Evolutionary conservation across 2,888 invertebrate species (phyloP).

Genomic region (Chymomyza caudatula): DNA sequence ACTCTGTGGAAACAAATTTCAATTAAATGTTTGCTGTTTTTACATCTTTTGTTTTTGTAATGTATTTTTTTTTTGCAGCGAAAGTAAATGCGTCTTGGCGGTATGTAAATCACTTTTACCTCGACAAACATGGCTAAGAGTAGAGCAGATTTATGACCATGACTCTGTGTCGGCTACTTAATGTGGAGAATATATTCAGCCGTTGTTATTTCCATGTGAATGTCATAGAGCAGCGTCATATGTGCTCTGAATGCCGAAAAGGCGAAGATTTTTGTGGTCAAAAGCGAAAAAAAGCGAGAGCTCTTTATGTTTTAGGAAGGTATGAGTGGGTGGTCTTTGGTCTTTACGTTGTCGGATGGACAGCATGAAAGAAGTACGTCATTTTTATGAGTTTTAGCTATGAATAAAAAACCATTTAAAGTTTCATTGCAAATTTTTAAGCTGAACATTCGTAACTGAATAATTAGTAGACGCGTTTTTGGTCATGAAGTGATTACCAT

Average conservation of each 20-base stretch:
- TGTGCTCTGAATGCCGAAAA: slow-evolving; percentile 41
- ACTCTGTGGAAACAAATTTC: slow-evolving; percentile 46
- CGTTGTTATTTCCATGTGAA: background rate
- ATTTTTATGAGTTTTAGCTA: background rate
- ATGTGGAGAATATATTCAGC: slow-evolving; percentile 59
- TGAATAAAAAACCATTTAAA: no score
- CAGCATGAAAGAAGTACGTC: background rate
- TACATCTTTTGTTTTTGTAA: background rate
- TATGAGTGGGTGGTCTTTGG: background rate
- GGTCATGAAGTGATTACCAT: no score
- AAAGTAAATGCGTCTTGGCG: slow-evolving; percentile 5
- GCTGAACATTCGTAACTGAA: no score
- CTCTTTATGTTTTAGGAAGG: background rate
- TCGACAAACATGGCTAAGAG: slow-evolving; percentile 38
- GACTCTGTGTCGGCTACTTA: slow-evolving; percentile 53
- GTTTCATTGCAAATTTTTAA: no score
- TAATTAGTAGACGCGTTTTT: no score
- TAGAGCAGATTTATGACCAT: slow-evolving; percentile 48
- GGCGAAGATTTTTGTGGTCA: slow-evolving; percentile 10
- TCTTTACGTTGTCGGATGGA: background rate
- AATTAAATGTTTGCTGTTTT: slow-evolving; percentile 44
- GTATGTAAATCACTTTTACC: slow-evolving; percentile 67
- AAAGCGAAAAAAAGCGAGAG: slow-evolving; percentile 23
- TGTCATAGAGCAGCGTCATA: slow-evolving; percentile 6
- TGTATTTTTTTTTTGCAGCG: background rate